phyloP scores from a whole-genome alignment of 2,797 vertebrate genomes.

The Anniella stebbinsi region DNA sequence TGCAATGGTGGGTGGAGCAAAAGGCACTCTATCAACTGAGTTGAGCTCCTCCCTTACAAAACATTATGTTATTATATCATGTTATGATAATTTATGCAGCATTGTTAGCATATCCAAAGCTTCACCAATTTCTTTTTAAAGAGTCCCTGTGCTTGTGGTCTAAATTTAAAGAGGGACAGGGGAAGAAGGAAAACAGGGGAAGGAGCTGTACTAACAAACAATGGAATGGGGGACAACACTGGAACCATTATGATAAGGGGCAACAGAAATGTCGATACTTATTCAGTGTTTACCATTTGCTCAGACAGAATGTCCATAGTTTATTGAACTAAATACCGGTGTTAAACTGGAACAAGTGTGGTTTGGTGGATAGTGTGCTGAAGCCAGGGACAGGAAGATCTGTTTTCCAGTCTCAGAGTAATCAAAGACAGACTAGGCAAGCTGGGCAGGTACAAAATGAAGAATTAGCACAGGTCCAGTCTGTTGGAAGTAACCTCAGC shows the following conservation, averaged over 20 bases:
- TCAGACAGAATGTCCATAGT: neutral
- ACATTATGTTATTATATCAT: neutral
- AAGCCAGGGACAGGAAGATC: neutral
- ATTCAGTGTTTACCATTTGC: no score
- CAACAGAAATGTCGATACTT: neutral
- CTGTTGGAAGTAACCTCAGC: neutral
- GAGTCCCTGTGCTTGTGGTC: neutral
- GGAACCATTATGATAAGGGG: neutral
- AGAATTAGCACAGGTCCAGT: neutral
- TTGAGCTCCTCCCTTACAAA: neutral
- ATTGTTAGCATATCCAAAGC: neutral
- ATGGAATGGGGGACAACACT: no score
- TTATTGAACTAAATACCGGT: neutral
- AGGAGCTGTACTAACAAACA: neutral
- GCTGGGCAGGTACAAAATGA: neutral
- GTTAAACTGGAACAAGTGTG: neutral
- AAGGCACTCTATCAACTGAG: neutral
- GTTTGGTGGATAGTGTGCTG: neutral
- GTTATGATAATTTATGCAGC: neutral
- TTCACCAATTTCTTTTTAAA: neutral
- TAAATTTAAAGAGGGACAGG: neutral
- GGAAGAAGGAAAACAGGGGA: neutral
- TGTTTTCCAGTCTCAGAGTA: neutral
- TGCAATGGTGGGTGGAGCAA: no score
- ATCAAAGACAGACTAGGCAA: neutral